Evolutionary conservation across 2,888 invertebrate species (phyloP).

Genomic region (Leptinotarsa tumamoca): DNA sequence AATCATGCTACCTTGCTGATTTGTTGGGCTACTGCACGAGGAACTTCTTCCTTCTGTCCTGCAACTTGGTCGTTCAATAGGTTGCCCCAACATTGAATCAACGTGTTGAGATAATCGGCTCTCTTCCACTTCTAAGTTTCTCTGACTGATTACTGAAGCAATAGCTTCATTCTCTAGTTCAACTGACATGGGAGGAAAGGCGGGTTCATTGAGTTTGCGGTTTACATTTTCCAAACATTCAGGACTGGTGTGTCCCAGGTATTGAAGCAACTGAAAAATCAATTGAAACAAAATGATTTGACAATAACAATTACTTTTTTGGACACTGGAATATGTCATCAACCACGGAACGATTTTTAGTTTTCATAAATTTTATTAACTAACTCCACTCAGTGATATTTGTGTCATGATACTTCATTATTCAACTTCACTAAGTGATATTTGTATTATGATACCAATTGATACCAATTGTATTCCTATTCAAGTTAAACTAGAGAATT

Average conservation of each 20-base stretch:
- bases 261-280: constrained; percentile 80
- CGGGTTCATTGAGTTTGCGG: constrained; percentile 82
- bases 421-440: too few species aligned
- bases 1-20: constrained; percentile 44
- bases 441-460: too few species aligned
- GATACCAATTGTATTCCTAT: too few species aligned
- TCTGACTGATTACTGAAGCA: constrained; percentile 85
- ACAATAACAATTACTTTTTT: too few species aligned
- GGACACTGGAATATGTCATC: too few species aligned
- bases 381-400: too few species aligned
- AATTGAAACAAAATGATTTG: too few species aligned
- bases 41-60: constrained; percentile 47
- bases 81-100: constrained; percentile 61
- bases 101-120: constrained; percentile 56
- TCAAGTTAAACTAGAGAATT: too few species aligned
- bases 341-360: too few species aligned
- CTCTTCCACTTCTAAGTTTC: constrained; percentile 85
- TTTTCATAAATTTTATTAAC: too few species aligned
- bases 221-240: constrained; percentile 81
- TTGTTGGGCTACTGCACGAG: constrained; percentile 38
- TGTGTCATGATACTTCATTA: too few species aligned
- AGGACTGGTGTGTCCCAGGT: constrained; percentile 92
- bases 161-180: constrained; percentile 88
- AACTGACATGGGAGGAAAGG: constrained; percentile 78
- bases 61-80: constrained; percentile 58